Conservation (phyloP, 2,888 invertebrate genomes). For the Apotomis betuletana region DNA sequence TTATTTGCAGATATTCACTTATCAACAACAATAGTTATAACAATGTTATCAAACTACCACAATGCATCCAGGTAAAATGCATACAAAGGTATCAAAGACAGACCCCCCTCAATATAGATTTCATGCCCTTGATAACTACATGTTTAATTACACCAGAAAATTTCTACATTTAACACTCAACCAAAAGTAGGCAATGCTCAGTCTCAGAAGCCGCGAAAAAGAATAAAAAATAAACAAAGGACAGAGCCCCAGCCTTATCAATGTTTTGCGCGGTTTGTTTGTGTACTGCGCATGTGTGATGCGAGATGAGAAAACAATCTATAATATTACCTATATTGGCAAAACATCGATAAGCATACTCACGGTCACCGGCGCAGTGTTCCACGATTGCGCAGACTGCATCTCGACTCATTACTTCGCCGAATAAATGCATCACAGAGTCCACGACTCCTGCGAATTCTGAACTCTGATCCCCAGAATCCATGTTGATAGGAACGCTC, state of each 20-base stretch:
- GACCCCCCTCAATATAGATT: neutral
- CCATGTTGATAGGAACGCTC: constrained; percentile 14
- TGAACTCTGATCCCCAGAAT: constrained; percentile 23
- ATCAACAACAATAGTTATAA: constrained; percentile 23
- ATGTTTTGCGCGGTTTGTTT: constrained; percentile 20
- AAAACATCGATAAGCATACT: constrained; percentile 52
- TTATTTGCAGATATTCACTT: neutral
- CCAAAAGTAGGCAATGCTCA: neutral
- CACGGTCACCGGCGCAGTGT: constrained; percentile 70
- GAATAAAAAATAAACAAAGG: neutral
- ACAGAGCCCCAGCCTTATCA: neutral
- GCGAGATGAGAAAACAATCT: neutral
- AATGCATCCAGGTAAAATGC: neutral
- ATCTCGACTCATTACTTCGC: constrained; percentile 60
- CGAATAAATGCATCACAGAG: constrained; percentile 65
- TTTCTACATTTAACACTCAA: neutral
- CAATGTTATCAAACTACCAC: constrained; percentile 14
- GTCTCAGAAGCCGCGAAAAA: neutral
- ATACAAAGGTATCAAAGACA: neutral
- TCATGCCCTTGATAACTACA: neutral
- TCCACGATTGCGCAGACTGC: constrained; percentile 67
- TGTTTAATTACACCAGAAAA: neutral
- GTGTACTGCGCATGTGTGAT: constrained; percentile 16
- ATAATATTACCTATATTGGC: neutral
- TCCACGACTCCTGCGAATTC: constrained; percentile 57